phyloP scores from a whole-genome alignment of 1,140 invertebrate genomes.

The Zaprionus tsacasi region DNA sequence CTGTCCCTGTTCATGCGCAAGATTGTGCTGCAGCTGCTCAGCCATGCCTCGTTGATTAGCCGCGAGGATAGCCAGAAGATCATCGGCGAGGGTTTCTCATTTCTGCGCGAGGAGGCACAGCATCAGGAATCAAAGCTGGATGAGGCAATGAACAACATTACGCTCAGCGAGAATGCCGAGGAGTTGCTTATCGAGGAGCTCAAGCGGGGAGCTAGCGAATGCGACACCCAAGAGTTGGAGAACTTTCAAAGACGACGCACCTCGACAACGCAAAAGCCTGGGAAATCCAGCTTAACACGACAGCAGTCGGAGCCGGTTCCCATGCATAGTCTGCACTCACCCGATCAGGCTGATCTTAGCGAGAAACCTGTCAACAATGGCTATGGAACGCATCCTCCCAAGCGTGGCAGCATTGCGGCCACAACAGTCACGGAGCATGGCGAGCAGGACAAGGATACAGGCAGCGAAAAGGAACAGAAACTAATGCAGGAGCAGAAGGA shows the following conservation, averaged over 20 bases:
- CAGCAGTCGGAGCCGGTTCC: conserved; percentile 80
- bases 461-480: conserved; percentile 65
- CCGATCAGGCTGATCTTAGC: conserved; percentile 14
- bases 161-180: conserved; percentile 75
- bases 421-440: conserved; percentile 43
- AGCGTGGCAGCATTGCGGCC: conserved; percentile 23
- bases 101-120: conserved; percentile 74
- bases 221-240: conserved; percentile 62
- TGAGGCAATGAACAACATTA: conserved; percentile 80
- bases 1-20: conserved; percentile 94
- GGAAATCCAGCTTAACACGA: conserved; percentile 59
- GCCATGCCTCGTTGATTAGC: conserved; percentile 85
- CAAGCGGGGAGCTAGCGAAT: conserved; percentile 63
- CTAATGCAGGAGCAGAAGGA: conserved; percentile 44
- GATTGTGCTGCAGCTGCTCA: conserved; percentile 91
- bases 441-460: conserved; percentile 75
- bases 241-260: conserved; percentile 68
- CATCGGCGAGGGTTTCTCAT: conserved; percentile 79
- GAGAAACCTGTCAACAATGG: conserved; percentile 44
- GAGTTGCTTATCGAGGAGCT: conserved; percentile 80
- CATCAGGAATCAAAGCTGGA: conserved; percentile 80
- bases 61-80: conserved; percentile 75
- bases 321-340: conserved; percentile 7
- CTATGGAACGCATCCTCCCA: conserved; percentile 81
- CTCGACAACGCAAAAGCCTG: conserved; percentile 64